Conservation (phyloP, 2,797 vertebrate genomes). For the Onychomys leucogaster region DNA sequence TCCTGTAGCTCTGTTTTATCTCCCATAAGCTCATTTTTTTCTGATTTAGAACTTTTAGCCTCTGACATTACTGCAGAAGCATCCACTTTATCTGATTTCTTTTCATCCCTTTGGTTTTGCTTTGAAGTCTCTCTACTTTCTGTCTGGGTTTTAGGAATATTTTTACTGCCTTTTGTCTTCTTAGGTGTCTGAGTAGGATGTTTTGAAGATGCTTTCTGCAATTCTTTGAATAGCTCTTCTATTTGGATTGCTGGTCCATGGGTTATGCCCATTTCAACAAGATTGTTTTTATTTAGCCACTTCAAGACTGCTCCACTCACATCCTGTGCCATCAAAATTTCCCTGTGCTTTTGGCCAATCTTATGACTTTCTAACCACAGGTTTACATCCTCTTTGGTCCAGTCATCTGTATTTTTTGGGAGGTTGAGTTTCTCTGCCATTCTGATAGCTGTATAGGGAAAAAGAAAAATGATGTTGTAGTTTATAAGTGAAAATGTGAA, state of each 20-base stretch:
- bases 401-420: slow-evolving; percentile 72
- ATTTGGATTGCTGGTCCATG: slow-evolving; percentile 81
- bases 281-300: slow-evolving; percentile 70
- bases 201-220: slow-evolving; percentile 12
- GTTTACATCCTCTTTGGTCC: slow-evolving; percentile 85
- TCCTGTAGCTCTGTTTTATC: background rate
- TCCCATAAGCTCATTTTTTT: background rate
- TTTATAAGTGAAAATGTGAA: slow-evolving; percentile 36
- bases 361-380: slow-evolving; percentile 81
- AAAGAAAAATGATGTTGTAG: slow-evolving; percentile 52
- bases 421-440: slow-evolving; percentile 70
- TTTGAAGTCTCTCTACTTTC: slow-evolving; percentile 62
- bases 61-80: background rate
- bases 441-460: slow-evolving; percentile 62
- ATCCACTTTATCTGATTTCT: background rate
- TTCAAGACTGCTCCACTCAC: slow-evolving; percentile 81
- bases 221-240: slow-evolving; percentile 70
- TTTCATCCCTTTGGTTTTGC: slow-evolving; percentile 37
- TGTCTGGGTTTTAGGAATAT: background rate
- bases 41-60: slow-evolving; percentile 9
- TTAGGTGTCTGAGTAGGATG: slow-evolving; percentile 8
- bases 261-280: slow-evolving; percentile 83
- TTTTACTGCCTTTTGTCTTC: background rate
- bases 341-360: slow-evolving; percentile 78
- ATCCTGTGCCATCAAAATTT: slow-evolving; percentile 80